A percentile compares a stretch with the other conserved stretches of the same genome.
Evolutionary conservation across 2,113 vertebrate genomes (phyloP).

Genomic region (Eulacestoma nigropectus): DNA sequence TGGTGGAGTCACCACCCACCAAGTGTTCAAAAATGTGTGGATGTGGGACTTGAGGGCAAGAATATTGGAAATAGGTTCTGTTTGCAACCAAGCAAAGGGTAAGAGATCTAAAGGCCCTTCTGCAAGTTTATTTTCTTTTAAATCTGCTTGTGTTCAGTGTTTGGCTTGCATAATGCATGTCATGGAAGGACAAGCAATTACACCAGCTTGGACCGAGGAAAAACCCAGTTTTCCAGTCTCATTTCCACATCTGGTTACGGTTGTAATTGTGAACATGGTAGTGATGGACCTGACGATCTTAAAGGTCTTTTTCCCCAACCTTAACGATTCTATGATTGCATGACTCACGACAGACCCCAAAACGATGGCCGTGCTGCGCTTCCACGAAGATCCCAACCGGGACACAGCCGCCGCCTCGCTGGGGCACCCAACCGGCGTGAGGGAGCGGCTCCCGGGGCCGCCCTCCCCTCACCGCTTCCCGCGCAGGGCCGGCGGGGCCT

Average conservation of each 20-base stretch:
- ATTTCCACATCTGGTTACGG: conserved; percentile 37
- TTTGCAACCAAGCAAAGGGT: background rate
- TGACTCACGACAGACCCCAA: fast-evolving
- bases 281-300: fast-evolving
- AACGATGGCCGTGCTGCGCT: fast-evolving
- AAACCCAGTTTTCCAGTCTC: background rate
- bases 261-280: background rate
- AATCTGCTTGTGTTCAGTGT: background rate
- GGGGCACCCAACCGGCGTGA: background rate
- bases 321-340: fast-evolving
- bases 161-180: background rate
- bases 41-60: background rate
- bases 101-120: background rate
- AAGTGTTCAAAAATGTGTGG: background rate
- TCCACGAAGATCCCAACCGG: fast-evolving
- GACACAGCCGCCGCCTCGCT: no score
- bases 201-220: background rate
- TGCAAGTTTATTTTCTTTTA: background rate
- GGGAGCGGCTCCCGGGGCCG: background rate
- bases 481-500: background rate
- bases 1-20: background rate
- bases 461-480: background rate
- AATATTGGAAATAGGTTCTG: background rate
- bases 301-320: background rate
- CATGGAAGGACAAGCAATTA: conserved; percentile 26